phyloP scores from a whole-genome alignment of 2,797 vertebrate species.

The Choloepus didactylus region DNA sequence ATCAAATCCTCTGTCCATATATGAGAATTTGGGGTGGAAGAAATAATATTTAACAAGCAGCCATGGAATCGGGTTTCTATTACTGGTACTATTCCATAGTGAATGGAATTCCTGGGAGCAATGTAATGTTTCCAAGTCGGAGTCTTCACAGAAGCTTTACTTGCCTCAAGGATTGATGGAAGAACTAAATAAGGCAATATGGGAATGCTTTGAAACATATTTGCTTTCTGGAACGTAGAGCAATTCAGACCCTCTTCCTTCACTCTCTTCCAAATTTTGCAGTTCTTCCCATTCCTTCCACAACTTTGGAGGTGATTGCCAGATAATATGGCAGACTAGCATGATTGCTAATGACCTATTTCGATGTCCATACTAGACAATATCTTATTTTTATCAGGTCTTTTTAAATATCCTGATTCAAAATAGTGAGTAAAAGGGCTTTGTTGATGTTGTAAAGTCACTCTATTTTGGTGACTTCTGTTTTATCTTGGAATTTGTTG shows the following conservation, averaged over 20 bases:
- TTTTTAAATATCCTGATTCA: neutral
- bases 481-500: neutral
- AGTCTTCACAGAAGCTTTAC: neutral
- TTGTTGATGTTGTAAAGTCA: neutral
- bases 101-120: neutral
- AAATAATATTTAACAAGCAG: neutral
- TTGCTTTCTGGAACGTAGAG: neutral
- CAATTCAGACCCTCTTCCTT: neutral
- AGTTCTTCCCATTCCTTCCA: neutral
- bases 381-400: slow-evolving; percentile 21
- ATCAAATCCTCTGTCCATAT: neutral
- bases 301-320: neutral
- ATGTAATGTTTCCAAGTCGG: neutral
- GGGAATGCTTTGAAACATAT: neutral
- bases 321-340: neutral
- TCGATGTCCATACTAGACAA: neutral
- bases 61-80: neutral
- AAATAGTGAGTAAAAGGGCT: neutral
- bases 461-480: neutral
- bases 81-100: neutral
- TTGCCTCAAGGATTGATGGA: neutral
- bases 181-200: neutral
- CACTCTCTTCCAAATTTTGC: neutral
- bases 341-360: neutral
- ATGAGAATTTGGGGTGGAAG: neutral